A percentile compares a stretch with the other conserved stretches of the same genome.
Evolutionary conservation across 2,888 invertebrate genomes (phyloP).

Genomic region (Papilio demoleus): DNA sequence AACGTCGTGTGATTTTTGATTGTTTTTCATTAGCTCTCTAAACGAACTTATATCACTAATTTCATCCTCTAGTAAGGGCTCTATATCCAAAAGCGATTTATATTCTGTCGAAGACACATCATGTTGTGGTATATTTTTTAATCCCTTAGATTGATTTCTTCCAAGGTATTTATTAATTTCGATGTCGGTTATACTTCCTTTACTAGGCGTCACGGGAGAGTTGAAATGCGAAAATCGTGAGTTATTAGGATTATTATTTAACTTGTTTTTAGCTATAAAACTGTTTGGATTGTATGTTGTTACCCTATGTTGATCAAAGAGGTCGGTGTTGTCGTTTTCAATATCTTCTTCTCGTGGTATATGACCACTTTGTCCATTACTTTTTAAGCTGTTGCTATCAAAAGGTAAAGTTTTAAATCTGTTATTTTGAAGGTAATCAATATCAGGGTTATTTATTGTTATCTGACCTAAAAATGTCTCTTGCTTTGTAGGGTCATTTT

Average conservation of each 20-base stretch:
- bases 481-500: conserved; percentile 84
- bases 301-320: conserved; percentile 74
- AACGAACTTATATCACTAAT: conserved; percentile 79
- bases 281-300: conserved; percentile 78
- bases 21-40: conserved; percentile 78
- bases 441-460: conserved; percentile 84
- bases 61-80: conserved; percentile 84
- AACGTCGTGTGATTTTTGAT: conserved; percentile 77
- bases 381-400: conserved; percentile 78
- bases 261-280: conserved; percentile 67
- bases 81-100: conserved; percentile 80
- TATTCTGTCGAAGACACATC: conserved; percentile 74
- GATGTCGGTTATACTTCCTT: conserved; percentile 51
- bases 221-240: conserved; percentile 63
- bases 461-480: conserved; percentile 86
- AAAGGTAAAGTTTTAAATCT: conserved; percentile 77
- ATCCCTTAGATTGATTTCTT: conserved; percentile 54
- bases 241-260: conserved; percentile 65
- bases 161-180: conserved; percentile 55
- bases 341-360: conserved; percentile 71
- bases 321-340: conserved; percentile 73
- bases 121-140: conserved; percentile 56
- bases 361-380: conserved; percentile 72
- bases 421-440: conserved; percentile 74
- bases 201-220: conserved; percentile 49